phyloP scores from a whole-genome alignment of 2,888 invertebrate genomes.

The Ornithoptera alexandrae region DNA sequence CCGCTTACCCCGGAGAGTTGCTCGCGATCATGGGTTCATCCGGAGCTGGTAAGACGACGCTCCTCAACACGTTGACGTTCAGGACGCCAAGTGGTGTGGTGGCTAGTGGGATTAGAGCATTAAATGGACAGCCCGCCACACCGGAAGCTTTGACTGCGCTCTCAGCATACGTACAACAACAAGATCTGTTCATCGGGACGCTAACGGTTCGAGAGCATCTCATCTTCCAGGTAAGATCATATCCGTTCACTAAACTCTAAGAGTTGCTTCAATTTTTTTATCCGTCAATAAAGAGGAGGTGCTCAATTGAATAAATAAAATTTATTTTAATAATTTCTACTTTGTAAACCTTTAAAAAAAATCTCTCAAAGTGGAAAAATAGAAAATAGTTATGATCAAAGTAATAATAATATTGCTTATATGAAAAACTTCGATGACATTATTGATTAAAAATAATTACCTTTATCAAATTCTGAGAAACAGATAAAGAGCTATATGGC shows the following conservation, averaged over 20 bases:
- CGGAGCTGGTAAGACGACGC: constrained; percentile 96
- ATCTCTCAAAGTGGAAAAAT: too few species aligned
- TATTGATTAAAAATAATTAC: too few species aligned
- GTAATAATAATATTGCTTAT: too few species aligned
- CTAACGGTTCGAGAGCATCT: constrained; percentile 94
- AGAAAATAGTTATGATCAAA: too few species aligned
- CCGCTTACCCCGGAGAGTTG: constrained; percentile 91
- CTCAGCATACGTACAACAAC: constrained; percentile 96
- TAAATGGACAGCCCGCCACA: constrained; percentile 89
- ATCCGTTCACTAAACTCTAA: not conserved
- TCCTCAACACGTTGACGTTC: constrained; percentile 93
- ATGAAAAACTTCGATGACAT: too few species aligned
- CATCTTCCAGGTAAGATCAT: constrained; percentile 85
- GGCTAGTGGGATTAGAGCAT: constrained; percentile 78
- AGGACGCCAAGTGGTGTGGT: constrained; percentile 85
- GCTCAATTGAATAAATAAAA: too few species aligned
- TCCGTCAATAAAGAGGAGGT: too few species aligned
- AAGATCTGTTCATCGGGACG: constrained; percentile 94
- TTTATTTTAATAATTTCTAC: too few species aligned
- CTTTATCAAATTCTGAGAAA: too few species aligned
- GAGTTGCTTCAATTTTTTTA: too few species aligned
- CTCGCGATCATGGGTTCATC: constrained; percentile 93
- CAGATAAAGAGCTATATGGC: too few species aligned
- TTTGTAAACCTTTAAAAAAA: too few species aligned
- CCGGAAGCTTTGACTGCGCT: constrained; percentile 86